phyloP scores from a whole-genome alignment of 2,888 invertebrate genomes.

The Malacosoma neustria region DNA sequence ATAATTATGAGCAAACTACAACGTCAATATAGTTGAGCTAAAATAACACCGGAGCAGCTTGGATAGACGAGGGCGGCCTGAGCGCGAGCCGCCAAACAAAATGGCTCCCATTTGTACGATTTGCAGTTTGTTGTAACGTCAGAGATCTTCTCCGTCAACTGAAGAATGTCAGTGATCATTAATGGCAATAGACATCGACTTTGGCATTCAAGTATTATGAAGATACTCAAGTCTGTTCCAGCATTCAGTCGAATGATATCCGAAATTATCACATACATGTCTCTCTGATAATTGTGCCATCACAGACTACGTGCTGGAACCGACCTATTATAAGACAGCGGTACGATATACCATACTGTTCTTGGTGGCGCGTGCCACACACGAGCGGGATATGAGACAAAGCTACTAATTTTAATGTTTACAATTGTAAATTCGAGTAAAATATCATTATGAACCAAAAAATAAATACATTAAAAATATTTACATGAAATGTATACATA shows the following conservation, averaged over 20 bases:
- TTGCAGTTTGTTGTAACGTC: constrained; percentile 65
- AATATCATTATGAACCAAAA: constrained; percentile 60
- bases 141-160: constrained; percentile 51
- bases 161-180: constrained; percentile 49
- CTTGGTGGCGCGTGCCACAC: constrained; percentile 12
- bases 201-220: constrained; percentile 65
- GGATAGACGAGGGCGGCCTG: constrained; percentile 43
- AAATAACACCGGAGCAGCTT: constrained; percentile 69
- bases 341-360: too few relatives aligned
- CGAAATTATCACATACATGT: too few relatives aligned
- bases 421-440: constrained; percentile 53
- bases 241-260: neutral
- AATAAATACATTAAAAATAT: constrained; percentile 70
- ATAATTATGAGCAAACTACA: constrained; percentile 71
- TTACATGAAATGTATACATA: constrained; percentile 63
- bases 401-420: constrained; percentile 30
- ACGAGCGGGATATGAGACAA: constrained; percentile 20
- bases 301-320: too few relatives aligned
- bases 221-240: constrained; percentile 12
- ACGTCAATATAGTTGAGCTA: constrained; percentile 65
- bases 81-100: constrained; percentile 35
- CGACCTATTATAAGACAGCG: too few relatives aligned
- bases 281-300: too few relatives aligned
- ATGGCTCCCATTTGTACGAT: constrained; percentile 70
- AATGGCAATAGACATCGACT: constrained; percentile 66